A percentile compares a stretch with the other conserved stretches of the same genome.
Conservation (phyloP, 2,797 vertebrate species). For the Neopelma chrysocephalum region DNA sequence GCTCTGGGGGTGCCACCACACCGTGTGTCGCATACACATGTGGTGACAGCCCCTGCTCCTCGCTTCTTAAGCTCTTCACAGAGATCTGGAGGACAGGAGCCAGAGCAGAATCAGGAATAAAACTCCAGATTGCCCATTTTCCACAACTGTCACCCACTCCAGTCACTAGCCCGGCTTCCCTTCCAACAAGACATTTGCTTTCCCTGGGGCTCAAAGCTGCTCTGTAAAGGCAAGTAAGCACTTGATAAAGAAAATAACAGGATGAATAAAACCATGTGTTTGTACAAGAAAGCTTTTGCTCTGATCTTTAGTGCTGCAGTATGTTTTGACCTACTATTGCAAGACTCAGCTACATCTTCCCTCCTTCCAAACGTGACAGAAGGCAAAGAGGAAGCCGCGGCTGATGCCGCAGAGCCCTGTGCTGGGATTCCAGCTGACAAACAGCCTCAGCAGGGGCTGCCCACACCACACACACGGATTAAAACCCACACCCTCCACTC, state of each 20-base stretch:
- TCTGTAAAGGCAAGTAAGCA: conserved; percentile 12
- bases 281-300: conserved; percentile 54
- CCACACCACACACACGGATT: neutral
- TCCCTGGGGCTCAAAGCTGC: conserved; percentile 5
- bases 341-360: conserved; percentile 58
- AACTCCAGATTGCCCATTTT: neutral
- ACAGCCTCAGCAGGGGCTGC: conserved; percentile 21
- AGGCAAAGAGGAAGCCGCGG: neutral
- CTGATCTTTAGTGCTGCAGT: conserved; percentile 51
- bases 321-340: conserved; percentile 66
- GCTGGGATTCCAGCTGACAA: conserved; percentile 51
- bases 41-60: neutral
- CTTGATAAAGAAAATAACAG: conserved; percentile 52
- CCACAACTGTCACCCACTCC: neutral
- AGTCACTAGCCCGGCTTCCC: neutral
- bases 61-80: neutral
- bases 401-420: neutral
- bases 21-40: neutral
- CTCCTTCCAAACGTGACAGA: conserved; percentile 59
- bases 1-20: neutral
- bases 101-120: neutral
- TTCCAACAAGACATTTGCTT: neutral
- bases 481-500: neutral
- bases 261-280: conserved; percentile 46
- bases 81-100: neutral